A percentile compares a stretch with the other conserved stretches of the same genome.
Evolutionary conservation across 1,140 invertebrate genomes (phyloP).

Genomic region (Zaprionus vittiger): DNA sequence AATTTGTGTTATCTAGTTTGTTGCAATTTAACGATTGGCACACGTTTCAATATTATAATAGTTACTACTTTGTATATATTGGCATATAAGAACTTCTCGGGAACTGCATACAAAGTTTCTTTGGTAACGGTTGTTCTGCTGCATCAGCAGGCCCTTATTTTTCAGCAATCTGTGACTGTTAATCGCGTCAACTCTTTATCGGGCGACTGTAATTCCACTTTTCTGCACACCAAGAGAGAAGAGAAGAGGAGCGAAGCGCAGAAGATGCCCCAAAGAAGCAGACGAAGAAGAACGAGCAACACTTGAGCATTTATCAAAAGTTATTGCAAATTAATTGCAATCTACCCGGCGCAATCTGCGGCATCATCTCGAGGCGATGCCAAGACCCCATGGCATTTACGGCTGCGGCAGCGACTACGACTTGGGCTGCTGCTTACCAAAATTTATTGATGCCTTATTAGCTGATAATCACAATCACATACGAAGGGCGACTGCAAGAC

Average conservation of each 20-base stretch:
- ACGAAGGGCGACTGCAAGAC: slow-evolving; percentile 9
- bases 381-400: slow-evolving; percentile 54
- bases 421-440: slow-evolving; percentile 51
- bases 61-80: slow-evolving; percentile 3
- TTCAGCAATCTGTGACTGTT: slow-evolving; percentile 60
- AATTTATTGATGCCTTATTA: slow-evolving; percentile 75
- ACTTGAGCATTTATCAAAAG: slow-evolving; percentile 78
- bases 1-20: background rate
- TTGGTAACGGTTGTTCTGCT: slow-evolving; percentile 55
- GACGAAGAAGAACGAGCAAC: slow-evolving; percentile 36
- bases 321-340: slow-evolving; percentile 83
- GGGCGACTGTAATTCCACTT: slow-evolving; percentile 68
- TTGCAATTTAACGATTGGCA: background rate
- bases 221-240: slow-evolving; percentile 24
- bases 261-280: slow-evolving; percentile 5
- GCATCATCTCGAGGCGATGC: slow-evolving; percentile 69
- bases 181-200: slow-evolving; percentile 79
- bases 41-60: background rate
- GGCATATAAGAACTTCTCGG: background rate
- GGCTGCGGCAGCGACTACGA: slow-evolving; percentile 19
- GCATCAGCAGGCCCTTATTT: slow-evolving; percentile 13
- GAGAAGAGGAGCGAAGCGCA: slow-evolving; percentile 9
- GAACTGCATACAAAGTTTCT: background rate
- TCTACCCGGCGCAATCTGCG: slow-evolving; percentile 54
- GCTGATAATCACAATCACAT: slow-evolving; percentile 78